These are phyloP conservation scores for Corvus hawaiiensis DNA, from an alignment of 2,113 vertebrate genomes.

Conservation along the genomic window DNA sequence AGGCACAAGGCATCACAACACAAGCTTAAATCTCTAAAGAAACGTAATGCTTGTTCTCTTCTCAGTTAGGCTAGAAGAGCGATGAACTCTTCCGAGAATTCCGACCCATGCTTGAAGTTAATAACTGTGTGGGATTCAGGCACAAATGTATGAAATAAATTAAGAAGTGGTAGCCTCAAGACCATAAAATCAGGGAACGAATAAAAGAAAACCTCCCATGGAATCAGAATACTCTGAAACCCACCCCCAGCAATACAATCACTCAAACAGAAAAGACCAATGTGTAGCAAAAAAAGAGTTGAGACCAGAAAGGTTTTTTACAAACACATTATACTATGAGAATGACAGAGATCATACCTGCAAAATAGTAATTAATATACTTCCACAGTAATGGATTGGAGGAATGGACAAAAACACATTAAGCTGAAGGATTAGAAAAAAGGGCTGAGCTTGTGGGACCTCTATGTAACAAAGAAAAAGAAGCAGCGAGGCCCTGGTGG, in stretches of 20 bases:
- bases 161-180: rapidly evolving
- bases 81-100: not conserved
- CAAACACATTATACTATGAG: rapidly evolving
- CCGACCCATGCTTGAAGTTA: rapidly evolving
- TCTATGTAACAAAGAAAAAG: not conserved
- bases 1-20: rapidly evolving
- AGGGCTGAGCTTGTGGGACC: rapidly evolving
- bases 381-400: rapidly evolving
- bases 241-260: rapidly evolving
- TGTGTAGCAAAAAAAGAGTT: rapidly evolving
- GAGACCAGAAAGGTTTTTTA: rapidly evolving
- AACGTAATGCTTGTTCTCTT: rapidly evolving
- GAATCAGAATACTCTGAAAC: rapidly evolving
- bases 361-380: rapidly evolving
- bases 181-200: rapidly evolving
- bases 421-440: not conserved
- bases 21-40: rapidly evolving
- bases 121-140: not conserved
- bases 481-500: rapidly evolving
- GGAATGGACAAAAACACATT: rapidly evolving
- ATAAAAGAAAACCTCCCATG: not conserved
- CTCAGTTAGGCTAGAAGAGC: not conserved
- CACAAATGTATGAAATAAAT: rapidly evolving
- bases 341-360: rapidly evolving
- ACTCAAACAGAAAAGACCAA: rapidly evolving